Conservation (phyloP, 1,140 invertebrate genomes). For the Probaryconus sp. region DNA sequence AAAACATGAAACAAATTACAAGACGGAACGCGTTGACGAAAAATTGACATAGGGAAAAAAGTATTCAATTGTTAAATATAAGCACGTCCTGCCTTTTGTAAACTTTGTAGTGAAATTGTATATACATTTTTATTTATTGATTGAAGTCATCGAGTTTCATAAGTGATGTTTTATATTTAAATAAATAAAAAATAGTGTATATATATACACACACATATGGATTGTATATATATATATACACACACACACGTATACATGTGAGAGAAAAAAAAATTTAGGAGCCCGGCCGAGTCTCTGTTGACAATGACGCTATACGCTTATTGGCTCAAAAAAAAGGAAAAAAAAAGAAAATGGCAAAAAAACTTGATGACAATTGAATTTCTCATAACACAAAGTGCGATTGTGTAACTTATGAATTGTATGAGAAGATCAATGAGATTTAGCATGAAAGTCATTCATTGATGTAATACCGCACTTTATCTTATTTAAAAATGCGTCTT, state of each 20-base stretch:
- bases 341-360: slow-evolving; percentile 3
- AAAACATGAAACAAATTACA: slow-evolving; percentile 27
- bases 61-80: slow-evolving; percentile 56
- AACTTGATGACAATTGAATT: slow-evolving; percentile 60
- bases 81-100: slow-evolving; percentile 66
- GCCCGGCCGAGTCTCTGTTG: slow-evolving; percentile 68
- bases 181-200: slow-evolving; percentile 15
- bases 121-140: slow-evolving; percentile 68
- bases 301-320: slow-evolving; percentile 76
- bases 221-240: slow-evolving; percentile 16
- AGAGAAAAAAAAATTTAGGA: slow-evolving; percentile 63
- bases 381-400: slow-evolving; percentile 72
- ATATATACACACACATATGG: slow-evolving; percentile 9
- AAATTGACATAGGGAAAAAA: slow-evolving; percentile 19
- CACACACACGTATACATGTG: slow-evolving; percentile 1
- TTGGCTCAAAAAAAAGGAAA: slow-evolving; percentile 63
- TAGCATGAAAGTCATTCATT: neutral
- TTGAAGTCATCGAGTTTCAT: slow-evolving; percentile 64
- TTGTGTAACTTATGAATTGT: slow-evolving; percentile 60
- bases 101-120: slow-evolving; percentile 63
- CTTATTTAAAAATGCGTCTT: slow-evolving; percentile 18
- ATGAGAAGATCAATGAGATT: slow-evolving; percentile 5
- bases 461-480: slow-evolving; percentile 32
- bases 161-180: slow-evolving; percentile 61
- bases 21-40: slow-evolving; percentile 25